Percentiles rank a stretch among this genome's conserved stretches.
phyloP scores from a whole-genome alignment of 2,888 invertebrate species.

The Plagiodera versicolora region DNA sequence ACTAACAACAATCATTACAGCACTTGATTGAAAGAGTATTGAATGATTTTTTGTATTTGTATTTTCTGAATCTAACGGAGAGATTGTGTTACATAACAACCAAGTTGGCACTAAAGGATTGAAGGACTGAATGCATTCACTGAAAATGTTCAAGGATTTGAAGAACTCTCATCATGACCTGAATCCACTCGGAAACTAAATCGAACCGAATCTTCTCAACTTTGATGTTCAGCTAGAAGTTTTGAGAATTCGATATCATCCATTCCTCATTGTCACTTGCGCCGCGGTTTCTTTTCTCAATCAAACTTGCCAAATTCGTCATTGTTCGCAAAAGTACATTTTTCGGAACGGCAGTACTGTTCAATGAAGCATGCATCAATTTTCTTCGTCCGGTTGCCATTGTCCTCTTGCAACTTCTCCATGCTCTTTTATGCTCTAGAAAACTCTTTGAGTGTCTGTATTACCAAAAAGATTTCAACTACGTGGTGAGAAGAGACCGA shows the following conservation, averaged over 20 bases:
- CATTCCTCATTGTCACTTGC: neutral
- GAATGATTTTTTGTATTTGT: too few relatives aligned
- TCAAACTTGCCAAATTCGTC: slow-evolving; percentile 8
- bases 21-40: too few relatives aligned
- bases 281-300: slow-evolving; percentile 3
- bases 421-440: neutral
- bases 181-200: neutral
- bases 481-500: too few relatives aligned
- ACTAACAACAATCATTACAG: too few relatives aligned
- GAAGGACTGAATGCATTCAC: too few relatives aligned
- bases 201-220: neutral
- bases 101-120: too few relatives aligned
- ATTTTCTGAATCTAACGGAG: too few relatives aligned
- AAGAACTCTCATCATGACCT: neutral
- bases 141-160: neutral
- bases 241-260: neutral
- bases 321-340: slow-evolving; percentile 10
- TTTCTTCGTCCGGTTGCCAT: neutral
- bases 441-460: neutral
- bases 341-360: slow-evolving; percentile 3
- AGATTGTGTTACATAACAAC: too few relatives aligned
- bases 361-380: slow-evolving; percentile 5
- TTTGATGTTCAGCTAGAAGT: neutral
- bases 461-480: neutral
- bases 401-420: neutral